A percentile compares a stretch with the other conserved stretches of the same genome.
Conservation (phyloP, 2,888 invertebrate species). For the Dascillus cervinus region DNA sequence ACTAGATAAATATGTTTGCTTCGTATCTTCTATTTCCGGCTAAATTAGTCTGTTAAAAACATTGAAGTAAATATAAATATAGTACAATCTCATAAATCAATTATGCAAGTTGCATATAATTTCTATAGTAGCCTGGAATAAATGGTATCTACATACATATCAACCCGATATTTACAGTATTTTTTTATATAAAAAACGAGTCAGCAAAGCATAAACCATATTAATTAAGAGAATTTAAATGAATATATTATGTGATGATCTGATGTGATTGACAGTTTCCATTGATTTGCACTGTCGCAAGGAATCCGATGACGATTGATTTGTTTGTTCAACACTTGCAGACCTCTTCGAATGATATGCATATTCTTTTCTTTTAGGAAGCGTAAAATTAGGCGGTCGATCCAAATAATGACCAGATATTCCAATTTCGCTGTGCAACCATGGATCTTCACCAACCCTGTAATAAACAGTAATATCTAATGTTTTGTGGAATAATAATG, state of each 20-base stretch:
- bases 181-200: too few species aligned
- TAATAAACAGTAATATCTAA: slow-evolving; percentile 9
- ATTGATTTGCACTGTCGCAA: slow-evolving; percentile 19
- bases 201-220: too few species aligned
- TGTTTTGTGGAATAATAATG: background rate
- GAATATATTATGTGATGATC: background rate
- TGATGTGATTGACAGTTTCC: slow-evolving; percentile 9
- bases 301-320: slow-evolving; percentile 1
- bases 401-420: slow-evolving; percentile 53
- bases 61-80: too few species aligned
- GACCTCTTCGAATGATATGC: slow-evolving; percentile 33
- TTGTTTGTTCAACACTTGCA: slow-evolving; percentile 29
- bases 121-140: too few species aligned
- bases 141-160: too few species aligned
- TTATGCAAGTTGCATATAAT: too few species aligned
- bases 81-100: too few species aligned
- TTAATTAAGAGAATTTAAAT: too few species aligned
- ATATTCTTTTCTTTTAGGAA: slow-evolving; percentile 21
- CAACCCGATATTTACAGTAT: too few species aligned
- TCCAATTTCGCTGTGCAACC: slow-evolving; percentile 53
- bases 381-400: slow-evolving; percentile 37
- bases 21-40: too few species aligned
- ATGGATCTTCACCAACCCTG: slow-evolving; percentile 53
- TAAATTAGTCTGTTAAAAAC: too few species aligned
- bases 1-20: too few species aligned